phyloP scores from a whole-genome alignment of 2,888 invertebrate genomes.

The Agrenia bidenticulata region DNA sequence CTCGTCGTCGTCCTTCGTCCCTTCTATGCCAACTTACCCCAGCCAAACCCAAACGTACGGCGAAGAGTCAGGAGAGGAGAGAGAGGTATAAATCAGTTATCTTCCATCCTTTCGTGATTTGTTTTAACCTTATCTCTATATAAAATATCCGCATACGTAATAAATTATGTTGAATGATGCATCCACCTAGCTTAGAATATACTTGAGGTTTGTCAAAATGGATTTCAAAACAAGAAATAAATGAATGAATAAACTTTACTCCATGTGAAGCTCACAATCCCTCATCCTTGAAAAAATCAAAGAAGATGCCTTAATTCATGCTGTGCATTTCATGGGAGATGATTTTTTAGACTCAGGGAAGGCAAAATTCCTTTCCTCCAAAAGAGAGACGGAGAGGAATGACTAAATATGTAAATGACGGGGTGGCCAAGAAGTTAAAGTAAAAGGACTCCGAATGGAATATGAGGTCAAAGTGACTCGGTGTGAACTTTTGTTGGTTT shows the following conservation, averaged over 20 bases:
- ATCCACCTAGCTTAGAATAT: too few relatives aligned
- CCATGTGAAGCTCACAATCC: too few relatives aligned
- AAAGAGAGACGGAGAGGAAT: background rate
- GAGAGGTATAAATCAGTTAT: conserved; percentile 8
- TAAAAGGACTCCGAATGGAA: conserved; percentile 4
- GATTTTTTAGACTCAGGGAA: too few relatives aligned
- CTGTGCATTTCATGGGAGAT: too few relatives aligned
- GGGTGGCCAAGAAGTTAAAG: background rate
- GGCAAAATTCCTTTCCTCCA: too few relatives aligned
- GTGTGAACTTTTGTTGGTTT: conserved; percentile 24
- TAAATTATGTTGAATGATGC: too few relatives aligned
- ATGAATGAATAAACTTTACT: too few relatives aligned
- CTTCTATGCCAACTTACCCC: conserved; percentile 4
- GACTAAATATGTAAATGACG: background rate
- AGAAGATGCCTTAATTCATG: too few relatives aligned
- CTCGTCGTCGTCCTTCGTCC: background rate
- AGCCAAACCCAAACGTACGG: too few relatives aligned
- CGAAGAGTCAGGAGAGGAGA: background rate
- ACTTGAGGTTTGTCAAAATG: too few relatives aligned
- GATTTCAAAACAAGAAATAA: too few relatives aligned
- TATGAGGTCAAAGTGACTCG: background rate
- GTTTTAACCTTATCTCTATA: conserved; percentile 4
- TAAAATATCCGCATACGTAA: background rate
- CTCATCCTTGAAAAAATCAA: too few relatives aligned
- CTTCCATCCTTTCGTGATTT: conserved; percentile 4